These are phyloP conservation scores for Lagopus leucura DNA, from an alignment of 2,113 vertebrate species.

Conservation along the genomic window DNA sequence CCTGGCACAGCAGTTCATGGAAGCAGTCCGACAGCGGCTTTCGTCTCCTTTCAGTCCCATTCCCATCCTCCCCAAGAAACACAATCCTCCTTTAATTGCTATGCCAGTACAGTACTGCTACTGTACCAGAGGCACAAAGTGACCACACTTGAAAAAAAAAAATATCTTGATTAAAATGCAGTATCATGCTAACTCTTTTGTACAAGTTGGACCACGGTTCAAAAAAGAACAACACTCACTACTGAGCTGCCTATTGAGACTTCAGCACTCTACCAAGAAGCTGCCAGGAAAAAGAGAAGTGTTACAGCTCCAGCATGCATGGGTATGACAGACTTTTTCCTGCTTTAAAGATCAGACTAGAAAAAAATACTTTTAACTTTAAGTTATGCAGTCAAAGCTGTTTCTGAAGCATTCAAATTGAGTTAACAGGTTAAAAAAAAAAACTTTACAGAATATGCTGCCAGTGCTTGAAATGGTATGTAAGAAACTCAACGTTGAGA, in stretches of 20 bases:
- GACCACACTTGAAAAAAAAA: slow-evolving; percentile 64
- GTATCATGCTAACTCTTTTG: neutral
- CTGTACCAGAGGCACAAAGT: slow-evolving; percentile 57
- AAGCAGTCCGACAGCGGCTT: slow-evolving; percentile 30
- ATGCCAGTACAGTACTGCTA: neutral
- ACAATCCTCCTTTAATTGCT: slow-evolving; percentile 25
- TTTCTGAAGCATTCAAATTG: slow-evolving; percentile 19
- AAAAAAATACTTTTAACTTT: slow-evolving; percentile 68
- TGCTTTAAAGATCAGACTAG: neutral
- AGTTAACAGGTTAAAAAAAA: slow-evolving; percentile 27
- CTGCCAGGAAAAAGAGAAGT: slow-evolving; percentile 2
- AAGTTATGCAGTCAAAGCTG: slow-evolving; percentile 25
- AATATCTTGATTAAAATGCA: slow-evolving; percentile 37
- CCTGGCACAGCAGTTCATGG: neutral
- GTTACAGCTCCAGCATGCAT: neutral
- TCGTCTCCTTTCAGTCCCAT: slow-evolving; percentile 12
- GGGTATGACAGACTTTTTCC: neutral
- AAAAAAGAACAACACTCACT: neutral
- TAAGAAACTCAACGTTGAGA: neutral
- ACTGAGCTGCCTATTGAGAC: neutral
- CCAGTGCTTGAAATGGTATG: neutral
- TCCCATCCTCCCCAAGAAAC: neutral
- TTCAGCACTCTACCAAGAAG: slow-evolving; percentile 29
- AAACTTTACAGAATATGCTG: neutral
- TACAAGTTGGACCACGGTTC: slow-evolving; percentile 30